These are phyloP conservation scores for Palythoa grandiflora DNA, from an alignment of 92 coral and sea anemone species.

Conservation along the genomic window DNA sequence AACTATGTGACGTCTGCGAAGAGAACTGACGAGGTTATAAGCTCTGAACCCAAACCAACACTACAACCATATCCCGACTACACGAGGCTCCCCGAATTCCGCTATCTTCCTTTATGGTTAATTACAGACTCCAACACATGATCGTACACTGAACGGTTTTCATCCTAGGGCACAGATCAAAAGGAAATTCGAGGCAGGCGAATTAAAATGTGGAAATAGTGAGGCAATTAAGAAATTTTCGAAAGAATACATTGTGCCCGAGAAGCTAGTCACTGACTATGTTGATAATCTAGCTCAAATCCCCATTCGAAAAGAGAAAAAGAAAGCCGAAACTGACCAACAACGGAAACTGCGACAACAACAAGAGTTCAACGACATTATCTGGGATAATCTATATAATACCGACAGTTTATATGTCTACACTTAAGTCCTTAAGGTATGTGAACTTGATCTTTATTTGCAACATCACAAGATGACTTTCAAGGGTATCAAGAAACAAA, in stretches of 20 bases:
- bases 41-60: too few relatives aligned
- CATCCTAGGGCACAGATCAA: slow-evolving; percentile 20
- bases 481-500: slow-evolving; percentile 5
- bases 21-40: background rate
- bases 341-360: slow-evolving; percentile 27
- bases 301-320: slow-evolving; percentile 49
- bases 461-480: background rate
- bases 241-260: background rate
- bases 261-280: slow-evolving; percentile 23
- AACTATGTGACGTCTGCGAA: background rate
- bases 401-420: slow-evolving; percentile 34
- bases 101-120: too few relatives aligned
- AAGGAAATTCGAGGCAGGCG: background rate
- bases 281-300: slow-evolving; percentile 49
- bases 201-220: background rate
- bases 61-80: background rate
- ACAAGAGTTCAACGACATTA: slow-evolving; percentile 44
- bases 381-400: slow-evolving; percentile 49
- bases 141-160: background rate
- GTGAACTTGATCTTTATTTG: slow-evolving; percentile 13
- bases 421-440: background rate
- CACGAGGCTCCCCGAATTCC: background rate
- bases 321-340: slow-evolving; percentile 52
- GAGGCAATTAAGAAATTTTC: slow-evolving; percentile 25
- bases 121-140: background rate